Evolutionary conservation across 2,113 vertebrate species (phyloP).

Genomic region (Xyrauchen texanus): DNA sequence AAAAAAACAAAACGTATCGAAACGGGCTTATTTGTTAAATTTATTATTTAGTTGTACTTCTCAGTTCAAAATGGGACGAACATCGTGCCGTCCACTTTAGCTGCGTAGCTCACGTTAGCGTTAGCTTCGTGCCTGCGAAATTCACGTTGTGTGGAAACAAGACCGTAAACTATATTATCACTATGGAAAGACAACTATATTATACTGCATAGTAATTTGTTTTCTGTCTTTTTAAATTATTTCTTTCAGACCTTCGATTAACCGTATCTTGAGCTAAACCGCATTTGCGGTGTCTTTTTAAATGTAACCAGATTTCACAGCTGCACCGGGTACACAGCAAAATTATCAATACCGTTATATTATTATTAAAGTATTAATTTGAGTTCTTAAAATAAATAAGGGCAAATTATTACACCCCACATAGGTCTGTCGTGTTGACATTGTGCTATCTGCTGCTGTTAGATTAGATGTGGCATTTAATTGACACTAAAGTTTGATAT

Average conservation of each 20-base stretch:
- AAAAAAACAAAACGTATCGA: neutral
- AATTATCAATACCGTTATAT: neutral
- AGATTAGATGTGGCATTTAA: too few species aligned
- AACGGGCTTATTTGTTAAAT: fast-evolving
- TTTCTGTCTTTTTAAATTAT: too few species aligned
- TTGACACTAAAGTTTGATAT: too few species aligned
- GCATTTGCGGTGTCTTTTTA: neutral
- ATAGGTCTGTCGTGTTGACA: too few species aligned
- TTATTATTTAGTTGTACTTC: neutral
- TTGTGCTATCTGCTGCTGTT: too few species aligned
- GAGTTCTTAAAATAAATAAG: too few species aligned
- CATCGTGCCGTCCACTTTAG: neutral
- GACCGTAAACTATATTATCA: neutral
- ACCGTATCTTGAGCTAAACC: neutral
- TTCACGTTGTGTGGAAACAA: neutral
- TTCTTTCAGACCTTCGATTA: too few species aligned
- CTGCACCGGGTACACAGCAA: neutral
- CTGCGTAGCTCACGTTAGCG: conserved; percentile 29
- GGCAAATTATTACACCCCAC: too few species aligned
- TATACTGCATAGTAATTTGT: too few species aligned
- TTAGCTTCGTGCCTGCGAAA: neutral
- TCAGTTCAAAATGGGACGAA: neutral
- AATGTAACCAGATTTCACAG: neutral
- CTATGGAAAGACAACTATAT: too few species aligned
- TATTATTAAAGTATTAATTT: too few species aligned